Evolutionary conservation across 2,888 invertebrate genomes (phyloP).

Genomic region (Mayetiola destructor): DNA sequence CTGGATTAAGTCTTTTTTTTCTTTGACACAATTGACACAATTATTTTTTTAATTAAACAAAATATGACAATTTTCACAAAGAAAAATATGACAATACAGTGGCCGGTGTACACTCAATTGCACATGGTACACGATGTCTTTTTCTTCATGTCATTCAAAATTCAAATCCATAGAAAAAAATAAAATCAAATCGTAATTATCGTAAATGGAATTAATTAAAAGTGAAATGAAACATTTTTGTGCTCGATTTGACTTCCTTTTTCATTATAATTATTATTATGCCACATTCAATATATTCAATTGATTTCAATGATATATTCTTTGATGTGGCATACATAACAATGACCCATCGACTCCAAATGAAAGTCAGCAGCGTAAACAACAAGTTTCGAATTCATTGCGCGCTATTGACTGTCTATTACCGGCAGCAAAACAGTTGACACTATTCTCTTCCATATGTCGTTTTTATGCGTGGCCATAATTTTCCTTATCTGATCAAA

Average conservation of each 20-base stretch:
- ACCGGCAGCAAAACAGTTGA: not conserved
- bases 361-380: not conserved
- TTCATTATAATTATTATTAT: no score
- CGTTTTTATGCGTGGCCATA: not conserved
- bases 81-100: no score
- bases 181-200: not conserved
- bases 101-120: not conserved
- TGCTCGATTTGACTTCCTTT: no score
- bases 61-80: not conserved
- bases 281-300: no score
- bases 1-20: no score
- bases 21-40: no score
- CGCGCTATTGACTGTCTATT: no score
- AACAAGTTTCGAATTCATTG: not conserved
- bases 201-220: conserved; percentile 9
- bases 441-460: conserved; percentile 6
- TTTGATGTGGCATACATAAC: not conserved
- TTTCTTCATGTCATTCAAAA: no score
- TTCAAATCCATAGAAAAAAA: no score
- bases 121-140: not conserved
- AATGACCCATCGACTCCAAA: conserved; percentile 10
- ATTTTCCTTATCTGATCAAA: not conserved
- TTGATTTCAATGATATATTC: no score
- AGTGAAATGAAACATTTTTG: not conserved
- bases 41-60: no score